Evolutionary conservation across 2,888 invertebrate genomes (phyloP), one percentile per base, ranked within the genome.

Genomic region (Drosophila cognata): DNA sequence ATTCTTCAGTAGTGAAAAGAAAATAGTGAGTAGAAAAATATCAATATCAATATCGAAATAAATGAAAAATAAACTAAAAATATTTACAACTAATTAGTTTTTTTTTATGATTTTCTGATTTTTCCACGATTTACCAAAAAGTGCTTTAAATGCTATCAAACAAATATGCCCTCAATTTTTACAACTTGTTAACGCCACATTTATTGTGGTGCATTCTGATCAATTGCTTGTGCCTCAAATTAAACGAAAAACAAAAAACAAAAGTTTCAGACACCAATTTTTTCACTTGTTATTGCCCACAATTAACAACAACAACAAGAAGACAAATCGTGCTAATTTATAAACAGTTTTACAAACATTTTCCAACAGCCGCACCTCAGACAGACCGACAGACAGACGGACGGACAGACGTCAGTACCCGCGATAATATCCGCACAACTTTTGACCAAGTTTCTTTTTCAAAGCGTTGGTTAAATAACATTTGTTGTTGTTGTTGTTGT

Each of bases 381-480:
- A 28, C 35, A 5, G 43, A 58, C 33, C 31, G 59, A 36, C 31
- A 35, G 50, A n/a, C 41, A 11, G 56, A 52, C 21, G 28, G 57
- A 31, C 21, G n/a, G 33, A 10, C 29, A 28, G 58, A 25, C 6
- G 29, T 29, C 56, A n/a, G 21, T 41, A 18, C 36, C 35, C 31
- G 68, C 60, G 83, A 84, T 84, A 84, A 57, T 70, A 84, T 87
- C 84, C 74, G 67, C 72, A 52, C 63, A 68, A 62, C 62, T 75
- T 71, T 82, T 84, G 88, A 77, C 84, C 88, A 80, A 82, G 84
- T 88, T 80, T 88, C 88, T 80, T 62, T 63, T 63, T 31, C 57
- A 56, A 69, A 61, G 71, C 77, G 62, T 69, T 72, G 69, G 85
- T 84, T 84, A 74, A 88, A 78, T 84, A 84, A 88, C 82, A 60